Conservation (phyloP, 2,888 invertebrate species). For the Blastobasis lacticolella region DNA sequence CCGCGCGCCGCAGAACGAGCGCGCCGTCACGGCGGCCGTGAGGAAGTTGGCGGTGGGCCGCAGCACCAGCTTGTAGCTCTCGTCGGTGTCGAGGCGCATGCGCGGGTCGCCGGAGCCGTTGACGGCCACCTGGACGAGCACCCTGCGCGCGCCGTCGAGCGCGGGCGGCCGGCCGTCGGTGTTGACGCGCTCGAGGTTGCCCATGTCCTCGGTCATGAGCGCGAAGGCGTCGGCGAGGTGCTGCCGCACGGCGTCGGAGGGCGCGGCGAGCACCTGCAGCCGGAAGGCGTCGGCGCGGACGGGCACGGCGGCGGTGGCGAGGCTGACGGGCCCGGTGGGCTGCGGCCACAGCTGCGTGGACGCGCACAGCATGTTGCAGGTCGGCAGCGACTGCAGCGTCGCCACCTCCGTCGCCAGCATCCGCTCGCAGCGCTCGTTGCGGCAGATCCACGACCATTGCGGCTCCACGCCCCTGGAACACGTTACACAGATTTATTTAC, state of each 20-base stretch:
- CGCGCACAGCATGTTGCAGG: conserved; percentile 87
- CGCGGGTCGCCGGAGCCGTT: conserved; percentile 69
- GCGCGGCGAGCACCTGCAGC: conserved; percentile 50
- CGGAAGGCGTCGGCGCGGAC: conserved; percentile 71
- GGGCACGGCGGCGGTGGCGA: conserved; percentile 77
- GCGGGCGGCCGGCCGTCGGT: conserved; percentile 28
- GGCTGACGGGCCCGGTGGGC: conserved; percentile 80
- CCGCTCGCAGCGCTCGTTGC: conserved; percentile 80
- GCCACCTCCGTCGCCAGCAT: conserved; percentile 47
- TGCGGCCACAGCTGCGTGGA: conserved; percentile 85
- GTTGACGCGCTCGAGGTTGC: conserved; percentile 49
- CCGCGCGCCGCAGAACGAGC: conserved; percentile 84
- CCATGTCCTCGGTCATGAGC: conserved; percentile 67
- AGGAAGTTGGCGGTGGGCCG: conserved; percentile 62
- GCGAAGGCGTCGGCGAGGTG: conserved; percentile 67
- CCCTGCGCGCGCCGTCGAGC: conserved; percentile 53
- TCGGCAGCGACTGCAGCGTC: conserved; percentile 76
- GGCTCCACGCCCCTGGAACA: conserved; percentile 64
- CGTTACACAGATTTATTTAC: no score
- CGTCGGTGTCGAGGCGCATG: conserved; percentile 80
- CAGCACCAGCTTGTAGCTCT: conserved; percentile 81
- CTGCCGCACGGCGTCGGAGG: conserved; percentile 44
- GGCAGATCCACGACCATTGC: conserved; percentile 86
- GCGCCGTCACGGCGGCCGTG: conserved; percentile 77
- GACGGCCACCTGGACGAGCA: conserved; percentile 68